phyloP scores from a whole-genome alignment of 2,797 vertebrate genomes.

The Poeciliopsis turneri region DNA sequence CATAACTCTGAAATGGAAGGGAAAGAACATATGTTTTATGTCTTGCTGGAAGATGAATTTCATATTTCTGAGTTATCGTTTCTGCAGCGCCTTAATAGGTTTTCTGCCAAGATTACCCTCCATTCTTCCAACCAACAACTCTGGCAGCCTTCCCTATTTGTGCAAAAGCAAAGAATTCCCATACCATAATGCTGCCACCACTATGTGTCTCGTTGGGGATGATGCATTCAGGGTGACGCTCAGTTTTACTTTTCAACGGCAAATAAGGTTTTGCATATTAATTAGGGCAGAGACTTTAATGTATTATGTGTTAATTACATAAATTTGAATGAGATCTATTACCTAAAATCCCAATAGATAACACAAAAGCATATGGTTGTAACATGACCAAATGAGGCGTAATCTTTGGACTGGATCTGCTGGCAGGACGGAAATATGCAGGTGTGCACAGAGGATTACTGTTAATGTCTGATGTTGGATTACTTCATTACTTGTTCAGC shows the following conservation, averaged over 20 bases:
- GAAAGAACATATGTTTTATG: not conserved
- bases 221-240: not conserved
- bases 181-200: not conserved
- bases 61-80: not conserved
- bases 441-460: conserved; percentile 11
- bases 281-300: too few relatives aligned
- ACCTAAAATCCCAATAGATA: not conserved
- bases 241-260: not conserved
- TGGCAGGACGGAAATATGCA: not conserved
- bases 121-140: not conserved
- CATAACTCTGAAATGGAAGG: not conserved
- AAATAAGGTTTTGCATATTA: not conserved
- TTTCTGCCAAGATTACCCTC: not conserved
- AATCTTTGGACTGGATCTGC: conserved; percentile 9
- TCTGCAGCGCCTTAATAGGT: not conserved
- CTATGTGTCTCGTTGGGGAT: not conserved
- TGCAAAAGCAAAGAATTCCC: not conserved
- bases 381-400: not conserved
- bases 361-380: not conserved
- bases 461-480: conserved; percentile 52
- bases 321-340: not conserved
- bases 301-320: too few relatives aligned
- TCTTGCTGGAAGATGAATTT: not conserved
- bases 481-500: conserved; percentile 20
- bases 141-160: not conserved